These are phyloP conservation scores for Mesocentrotus franciscanus DNA, from an alignment of 53 echinoderm and acorn worm species.

Conservation along the genomic window DNA sequence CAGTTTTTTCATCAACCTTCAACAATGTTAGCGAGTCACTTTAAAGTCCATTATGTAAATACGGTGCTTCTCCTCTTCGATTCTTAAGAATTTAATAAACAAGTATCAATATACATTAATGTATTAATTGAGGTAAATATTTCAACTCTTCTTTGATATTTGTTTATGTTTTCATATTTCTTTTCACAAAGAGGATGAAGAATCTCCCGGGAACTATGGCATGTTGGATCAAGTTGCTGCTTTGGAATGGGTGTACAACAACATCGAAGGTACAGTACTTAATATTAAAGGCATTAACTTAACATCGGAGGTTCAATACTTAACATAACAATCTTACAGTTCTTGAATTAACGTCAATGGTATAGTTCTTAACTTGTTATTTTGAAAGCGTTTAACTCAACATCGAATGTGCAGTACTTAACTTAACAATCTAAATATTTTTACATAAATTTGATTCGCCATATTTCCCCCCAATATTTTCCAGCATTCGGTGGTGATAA, in stretches of 20 bases:
- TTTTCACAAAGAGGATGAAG: slow-evolving; percentile 41
- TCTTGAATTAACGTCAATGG: too few species aligned
- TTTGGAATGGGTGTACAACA: slow-evolving; percentile 70
- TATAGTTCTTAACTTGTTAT: too few species aligned
- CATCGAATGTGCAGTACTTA: background rate
- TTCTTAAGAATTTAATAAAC: too few species aligned
- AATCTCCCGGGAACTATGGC: slow-evolving; percentile 67
- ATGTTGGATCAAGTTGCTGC: slow-evolving; percentile 66
- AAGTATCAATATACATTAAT: too few species aligned
- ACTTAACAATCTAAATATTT: background rate
- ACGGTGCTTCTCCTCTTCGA: too few species aligned
- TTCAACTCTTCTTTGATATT: background rate
- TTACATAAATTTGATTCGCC: background rate
- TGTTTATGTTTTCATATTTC: background rate
- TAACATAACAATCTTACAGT: too few species aligned
- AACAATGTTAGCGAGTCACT: too few species aligned
- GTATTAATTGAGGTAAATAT: too few species aligned
- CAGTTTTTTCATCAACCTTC: too few species aligned
- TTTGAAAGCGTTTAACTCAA: background rate
- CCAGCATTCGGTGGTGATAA: slow-evolving; percentile 84
- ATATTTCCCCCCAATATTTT: background rate
- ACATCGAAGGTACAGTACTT: slow-evolving; percentile 62
- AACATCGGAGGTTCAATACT: too few species aligned
- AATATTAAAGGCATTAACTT: too few species aligned
- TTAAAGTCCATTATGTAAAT: too few species aligned